Conservation (phyloP, 2,113 vertebrate species). For the Chaetorhynchus papuensis region DNA sequence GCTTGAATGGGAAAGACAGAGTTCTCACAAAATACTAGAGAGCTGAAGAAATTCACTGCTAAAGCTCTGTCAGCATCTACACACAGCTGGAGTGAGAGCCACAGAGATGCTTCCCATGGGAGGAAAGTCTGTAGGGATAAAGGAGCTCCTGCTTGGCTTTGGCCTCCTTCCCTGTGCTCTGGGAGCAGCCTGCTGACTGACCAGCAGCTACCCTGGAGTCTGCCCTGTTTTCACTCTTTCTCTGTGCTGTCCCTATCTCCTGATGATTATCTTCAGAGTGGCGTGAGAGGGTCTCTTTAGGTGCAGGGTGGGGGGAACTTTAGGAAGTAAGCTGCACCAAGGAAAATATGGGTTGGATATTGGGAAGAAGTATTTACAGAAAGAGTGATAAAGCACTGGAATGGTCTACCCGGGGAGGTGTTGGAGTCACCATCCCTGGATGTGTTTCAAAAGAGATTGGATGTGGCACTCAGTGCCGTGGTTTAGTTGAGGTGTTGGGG, state of each 20-base stretch:
- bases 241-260: not conserved
- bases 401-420: too few species aligned
- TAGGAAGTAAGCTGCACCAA: not conserved
- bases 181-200: not conserved
- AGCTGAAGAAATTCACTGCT: too few species aligned
- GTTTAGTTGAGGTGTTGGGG: too few species aligned
- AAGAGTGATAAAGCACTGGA: too few species aligned
- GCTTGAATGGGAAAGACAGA: too few species aligned
- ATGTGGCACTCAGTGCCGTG: too few species aligned
- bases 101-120: fast-evolving
- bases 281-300: not conserved
- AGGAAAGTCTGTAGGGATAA: not conserved
- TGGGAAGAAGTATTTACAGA: too few species aligned
- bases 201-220: not conserved
- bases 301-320: not conserved
- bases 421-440: too few species aligned
- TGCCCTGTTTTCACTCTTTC: not conserved
- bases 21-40: too few species aligned
- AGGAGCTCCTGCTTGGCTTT: not conserved
- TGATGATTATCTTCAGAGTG: fast-evolving
- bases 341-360: too few species aligned
- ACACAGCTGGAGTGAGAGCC: fast-evolving
- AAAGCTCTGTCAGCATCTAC: too few species aligned
- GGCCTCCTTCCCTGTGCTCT: not conserved
- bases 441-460: too few species aligned